Base-by-base conservation (phyloP, 2,888 invertebrate species). In the Drosophila atroscutellata region DNA sequence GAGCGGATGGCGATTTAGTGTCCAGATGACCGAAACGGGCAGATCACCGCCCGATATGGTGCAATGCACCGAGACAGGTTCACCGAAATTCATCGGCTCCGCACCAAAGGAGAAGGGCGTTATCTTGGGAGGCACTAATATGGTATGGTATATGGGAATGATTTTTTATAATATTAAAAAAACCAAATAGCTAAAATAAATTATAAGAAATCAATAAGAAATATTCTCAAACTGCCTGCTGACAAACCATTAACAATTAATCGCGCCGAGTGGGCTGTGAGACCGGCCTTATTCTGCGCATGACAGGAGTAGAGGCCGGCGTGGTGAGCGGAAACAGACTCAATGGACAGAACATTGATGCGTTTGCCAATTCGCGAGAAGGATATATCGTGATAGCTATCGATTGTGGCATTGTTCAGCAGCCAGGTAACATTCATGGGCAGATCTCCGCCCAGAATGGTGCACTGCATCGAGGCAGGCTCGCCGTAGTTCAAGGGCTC, bases 1-100 rank as follows among this genome's bases (percentile, higher is more conserved):
- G 77, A 90, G 91, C 71, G 83, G 94, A 93, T 92, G 92, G 26
- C 94, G 94, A 89, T 95, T 94, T 74, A 96, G 94, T 78, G 94
- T 94, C 97, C 97, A 98, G 58, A 94, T 94, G 73, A 97, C 95
- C 75, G 94, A 95, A 74, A 97, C 94, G 15, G 97, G 97, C 81
- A 96, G 94, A 93, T 97, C 97, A 73, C 97, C 97, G 90, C 95
- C 95, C 75, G 95, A 94, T 79, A 96, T 95, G 61, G 95, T 95
- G 93, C 96, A 96, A 86, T 93, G 93, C 32, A 94, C 92, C 37
- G 94, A 93, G n/a, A 94, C 94, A n/a, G 93, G 91, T 62, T 96
- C 95, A 69, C 95, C 96, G 80, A 95, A 95, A 92, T 95, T 95
- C 92, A 95, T 95, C 58, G 95, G 95, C 83, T 95, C 95, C 89